Evolutionary conservation across 2,888 invertebrate genomes (phyloP), one percentile per base, ranked within the genome.

Genomic region (Galeruca laticollis): DNA sequence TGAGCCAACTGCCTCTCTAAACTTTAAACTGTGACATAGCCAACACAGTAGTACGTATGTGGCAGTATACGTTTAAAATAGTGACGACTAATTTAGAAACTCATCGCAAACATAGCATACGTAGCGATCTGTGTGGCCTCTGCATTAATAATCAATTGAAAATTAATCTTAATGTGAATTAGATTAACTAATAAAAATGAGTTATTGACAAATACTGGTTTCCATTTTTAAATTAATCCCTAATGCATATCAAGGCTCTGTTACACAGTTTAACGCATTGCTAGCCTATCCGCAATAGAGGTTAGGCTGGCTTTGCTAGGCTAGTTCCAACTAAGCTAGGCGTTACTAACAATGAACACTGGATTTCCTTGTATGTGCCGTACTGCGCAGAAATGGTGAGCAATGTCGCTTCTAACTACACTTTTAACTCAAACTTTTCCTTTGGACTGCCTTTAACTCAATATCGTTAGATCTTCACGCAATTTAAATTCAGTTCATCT

Each of bases 311-410:
- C 84, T 82, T n/a, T 81, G 81, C 81, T 81, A 82, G 75, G 81
- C 81, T 81, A 82, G 76, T 64, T 47, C 31, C 37, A 68, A 63
- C 68, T 75, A 77, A 81, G 84, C 85, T 85, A 85, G 84, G 84
- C 84, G 77, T 80, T 83, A 86, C 85, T 86, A 86, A 86, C 86
- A 85, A 85, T 84, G 87, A 87, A 87, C 87, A 86, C 85, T 86
- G 81, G 84, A 84, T 87, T 87, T 86, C 87, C 86, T 86, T 86
- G 88, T 93, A 94, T 94, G 94, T 94, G 91, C 94, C 93, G 90
- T 93, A 92, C 92, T 94, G 94, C 91, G 94, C 93, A 91, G 93
- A 93, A 92, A 91, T 93, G 93, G 94, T 94, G 94, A 94, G 94
- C 94, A 94, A 94, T 94, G 92, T 92, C 92, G 94, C 94, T 72